A percentile compares a stretch with the other conserved stretches of the same genome.
phyloP scores from a whole-genome alignment of 2,113 vertebrate species.

The Regulus satrapa region DNA sequence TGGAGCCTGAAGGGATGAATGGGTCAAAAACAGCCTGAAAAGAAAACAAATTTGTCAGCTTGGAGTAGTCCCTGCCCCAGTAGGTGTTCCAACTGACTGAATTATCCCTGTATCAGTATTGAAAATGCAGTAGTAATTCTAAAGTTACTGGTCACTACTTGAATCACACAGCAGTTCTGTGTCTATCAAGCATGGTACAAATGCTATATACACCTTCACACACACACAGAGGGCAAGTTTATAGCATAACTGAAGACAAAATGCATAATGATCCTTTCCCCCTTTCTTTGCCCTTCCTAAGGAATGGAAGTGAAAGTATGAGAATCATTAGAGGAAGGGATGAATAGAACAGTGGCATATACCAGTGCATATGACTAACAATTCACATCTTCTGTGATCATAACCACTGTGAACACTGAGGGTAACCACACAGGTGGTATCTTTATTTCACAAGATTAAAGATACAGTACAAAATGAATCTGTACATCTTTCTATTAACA shows the following conservation, averaged over 20 bases:
- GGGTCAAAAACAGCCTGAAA: background rate
- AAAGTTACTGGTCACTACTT: background rate
- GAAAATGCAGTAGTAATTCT: background rate
- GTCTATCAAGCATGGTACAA: background rate
- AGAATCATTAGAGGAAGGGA: background rate
- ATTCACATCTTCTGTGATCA: background rate
- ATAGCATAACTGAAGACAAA: background rate
- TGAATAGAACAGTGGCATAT: background rate
- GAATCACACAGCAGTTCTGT: background rate
- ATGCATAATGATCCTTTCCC: background rate
- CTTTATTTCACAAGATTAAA: conserved; percentile 83
- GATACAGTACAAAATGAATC: conserved; percentile 83
- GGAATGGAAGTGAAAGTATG: background rate
- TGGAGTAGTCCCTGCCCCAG: background rate
- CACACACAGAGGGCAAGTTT: background rate
- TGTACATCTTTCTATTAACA: conserved; percentile 85
- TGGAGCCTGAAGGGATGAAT: background rate
- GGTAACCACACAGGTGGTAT: conserved; percentile 71
- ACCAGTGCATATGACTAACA: background rate
- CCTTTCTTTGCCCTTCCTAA: background rate
- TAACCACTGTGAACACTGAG: conserved; percentile 43
- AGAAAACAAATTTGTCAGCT: background rate
- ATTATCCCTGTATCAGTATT: background rate
- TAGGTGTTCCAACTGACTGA: background rate
- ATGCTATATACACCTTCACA: background rate